Base-by-base conservation (phyloP, 92 coral and sea anemone species). In the Heliopora coerulea region DNA sequence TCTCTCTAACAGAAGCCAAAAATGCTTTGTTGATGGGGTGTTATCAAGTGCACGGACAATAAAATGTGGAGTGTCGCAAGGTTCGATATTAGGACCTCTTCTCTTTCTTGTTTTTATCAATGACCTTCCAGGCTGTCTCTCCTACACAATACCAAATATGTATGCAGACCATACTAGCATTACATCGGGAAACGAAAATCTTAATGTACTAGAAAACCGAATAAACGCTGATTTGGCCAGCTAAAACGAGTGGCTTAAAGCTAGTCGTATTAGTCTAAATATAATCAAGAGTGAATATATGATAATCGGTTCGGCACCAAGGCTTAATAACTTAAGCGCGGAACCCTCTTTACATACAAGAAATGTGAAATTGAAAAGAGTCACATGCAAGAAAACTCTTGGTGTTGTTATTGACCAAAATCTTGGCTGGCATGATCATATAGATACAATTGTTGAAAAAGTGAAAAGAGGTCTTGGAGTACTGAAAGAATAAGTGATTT, bases 131-230 rank as follows among this genome's bases (percentile, higher is more conserved):
- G 70, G 31, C 49, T 44, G 82, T 40, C 40, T 66, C 2, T 25
- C 69, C 2, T 44, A 19, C 29, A 66, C 86, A 29, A 83, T 41
- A n/a, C 65, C 81, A 39, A 66, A 61, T 35, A 72, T 76, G 69
- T 82, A 76, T 21, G 82, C 86, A 0, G 86, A 83, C 23, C 78
- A 83, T 44, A 83, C 82, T 2, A 76, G 67, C 23, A 81, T 82
- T 42, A 75, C 72, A 14, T 48, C 54, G 1, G 40, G 73, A 33
- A 34, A 59, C 65, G 3, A 32, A 32, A 49, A 78, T 64, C 31
- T 52, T 12, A 17, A 1, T 6, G 30, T 15, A 15, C 37, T 44
- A 25, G 81, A 74, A 74, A 40, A 20, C 18, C 20, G 52, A 29
- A 65, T 76, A 28, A 79, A 79, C 37, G 26, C 50, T 44, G 44